A percentile compares a stretch with the other conserved stretches of the same genome.
Evolutionary conservation across 2,888 invertebrate species (phyloP).

Genomic region (Tuberolachnus salignus): DNA sequence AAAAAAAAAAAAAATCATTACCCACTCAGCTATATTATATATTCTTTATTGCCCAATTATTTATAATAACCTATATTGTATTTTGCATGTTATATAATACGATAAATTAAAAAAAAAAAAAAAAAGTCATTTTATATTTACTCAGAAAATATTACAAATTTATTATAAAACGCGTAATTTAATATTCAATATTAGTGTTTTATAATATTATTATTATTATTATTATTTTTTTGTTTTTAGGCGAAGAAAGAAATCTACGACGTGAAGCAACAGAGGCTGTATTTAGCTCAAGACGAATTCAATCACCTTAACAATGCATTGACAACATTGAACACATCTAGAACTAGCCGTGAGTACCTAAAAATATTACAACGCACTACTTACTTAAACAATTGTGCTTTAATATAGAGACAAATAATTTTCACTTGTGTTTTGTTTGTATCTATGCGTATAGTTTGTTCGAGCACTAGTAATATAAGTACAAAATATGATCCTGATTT

Average conservation of each 20-base stretch:
- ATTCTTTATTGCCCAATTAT: too few species aligned
- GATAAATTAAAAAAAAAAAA: too few species aligned
- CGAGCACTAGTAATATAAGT: conserved; percentile 84
- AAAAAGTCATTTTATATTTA: too few species aligned
- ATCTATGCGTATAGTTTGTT: conserved; percentile 74
- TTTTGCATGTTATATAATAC: too few species aligned
- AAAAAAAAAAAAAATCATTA: too few species aligned
- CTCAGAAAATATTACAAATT: too few species aligned
- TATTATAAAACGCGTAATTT: too few species aligned
- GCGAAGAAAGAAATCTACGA: conserved; percentile 96
- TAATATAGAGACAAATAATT: not conserved
- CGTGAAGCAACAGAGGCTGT: conserved; percentile 91
- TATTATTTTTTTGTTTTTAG: conserved; percentile 65
- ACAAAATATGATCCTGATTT: conserved; percentile 95
- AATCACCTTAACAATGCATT: conserved; percentile 87
- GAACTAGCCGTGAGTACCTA: conserved; percentile 83
- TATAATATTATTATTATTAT: not conserved
- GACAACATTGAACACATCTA: conserved; percentile 82
- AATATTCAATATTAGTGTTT: too few species aligned
- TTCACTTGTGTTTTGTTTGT: conserved; percentile 5
- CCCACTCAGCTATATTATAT: too few species aligned
- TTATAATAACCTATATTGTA: too few species aligned
- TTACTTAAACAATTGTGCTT: not conserved
- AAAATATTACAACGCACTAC: not conserved
- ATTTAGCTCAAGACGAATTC: conserved; percentile 94